Percentiles rank a stretch among this genome's conserved stretches.
These are phyloP conservation scores for Cuculus canorus DNA, from an alignment of 2,797 vertebrate species.

Conservation along the genomic window DNA sequence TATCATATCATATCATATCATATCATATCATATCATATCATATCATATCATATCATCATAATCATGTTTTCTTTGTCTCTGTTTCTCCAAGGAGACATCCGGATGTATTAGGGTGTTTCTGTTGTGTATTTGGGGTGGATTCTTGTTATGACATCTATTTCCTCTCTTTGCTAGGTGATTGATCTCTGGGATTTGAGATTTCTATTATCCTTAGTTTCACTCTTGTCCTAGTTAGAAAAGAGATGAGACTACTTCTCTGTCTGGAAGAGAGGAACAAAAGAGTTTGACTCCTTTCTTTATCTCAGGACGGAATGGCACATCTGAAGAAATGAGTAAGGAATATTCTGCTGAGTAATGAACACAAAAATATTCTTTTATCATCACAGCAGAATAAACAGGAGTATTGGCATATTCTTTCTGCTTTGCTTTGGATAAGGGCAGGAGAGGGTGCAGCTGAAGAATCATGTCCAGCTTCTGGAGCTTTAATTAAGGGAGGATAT, in stretches of 20 bases:
- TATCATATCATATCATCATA: too few species aligned
- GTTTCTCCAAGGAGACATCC: not conserved
- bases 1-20: too few species aligned
- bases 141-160: not conserved
- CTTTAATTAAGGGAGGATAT: not conserved
- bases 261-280: not conserved
- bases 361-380: not conserved
- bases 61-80: not conserved
- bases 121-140: not conserved
- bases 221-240: not conserved
- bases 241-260: not conserved
- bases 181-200: not conserved
- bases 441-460: not conserved
- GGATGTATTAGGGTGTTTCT: not conserved
- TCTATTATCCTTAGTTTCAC: not conserved
- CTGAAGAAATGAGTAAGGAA: not conserved
- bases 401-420: not conserved
- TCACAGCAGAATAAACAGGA: constrained; percentile 22
- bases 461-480: not conserved
- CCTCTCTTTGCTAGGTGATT: not conserved
- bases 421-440: not conserved
- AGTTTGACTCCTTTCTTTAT: not conserved
- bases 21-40: too few species aligned
- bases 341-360: not conserved
- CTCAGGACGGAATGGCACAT: not conserved